phyloP scores from a whole-genome alignment of 1,140 invertebrate genomes.

The Camponotus vicinus region DNA sequence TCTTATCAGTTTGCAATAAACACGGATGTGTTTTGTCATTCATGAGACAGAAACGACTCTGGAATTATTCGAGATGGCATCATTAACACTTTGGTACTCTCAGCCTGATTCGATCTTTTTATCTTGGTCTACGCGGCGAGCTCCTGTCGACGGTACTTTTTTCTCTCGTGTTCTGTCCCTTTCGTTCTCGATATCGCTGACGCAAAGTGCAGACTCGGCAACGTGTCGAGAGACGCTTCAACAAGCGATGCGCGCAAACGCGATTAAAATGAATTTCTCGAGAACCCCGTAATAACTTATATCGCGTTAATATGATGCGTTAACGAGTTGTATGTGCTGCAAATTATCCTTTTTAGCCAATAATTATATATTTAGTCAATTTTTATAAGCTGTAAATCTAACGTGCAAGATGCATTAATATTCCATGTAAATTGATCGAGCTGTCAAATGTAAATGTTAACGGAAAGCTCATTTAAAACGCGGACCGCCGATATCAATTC shows the following conservation, averaged over 20 bases:
- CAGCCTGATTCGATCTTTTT: conserved; percentile 68
- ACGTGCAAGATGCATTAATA: background rate
- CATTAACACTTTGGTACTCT: conserved; percentile 63
- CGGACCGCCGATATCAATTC: background rate
- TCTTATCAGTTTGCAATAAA: background rate
- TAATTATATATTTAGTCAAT: too few species aligned
- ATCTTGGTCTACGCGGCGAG: conserved; percentile 47
- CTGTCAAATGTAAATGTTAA: conserved; percentile 24
- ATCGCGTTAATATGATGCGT: background rate
- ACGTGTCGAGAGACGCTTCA: conserved; percentile 30
- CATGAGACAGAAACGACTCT: conserved; percentile 61
- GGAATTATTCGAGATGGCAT: conserved; percentile 61
- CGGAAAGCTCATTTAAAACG: background rate
- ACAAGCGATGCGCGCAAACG: conserved; percentile 24
- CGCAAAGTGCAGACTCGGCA: background rate
- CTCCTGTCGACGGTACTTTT: conserved; percentile 31
- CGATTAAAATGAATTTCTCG: conserved; percentile 67
- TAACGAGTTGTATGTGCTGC: background rate
- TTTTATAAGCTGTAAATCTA: background rate
- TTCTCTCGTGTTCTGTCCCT: background rate
- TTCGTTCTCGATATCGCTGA: background rate
- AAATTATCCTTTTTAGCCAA: background rate
- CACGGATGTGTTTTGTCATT: conserved; percentile 43
- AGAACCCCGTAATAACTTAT: conserved; percentile 15
- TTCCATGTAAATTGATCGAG: background rate